Percentiles rank a stretch among this genome's conserved stretches.
phyloP scores from a whole-genome alignment of 2,113 vertebrate species.

The Cervus canadensis region DNA sequence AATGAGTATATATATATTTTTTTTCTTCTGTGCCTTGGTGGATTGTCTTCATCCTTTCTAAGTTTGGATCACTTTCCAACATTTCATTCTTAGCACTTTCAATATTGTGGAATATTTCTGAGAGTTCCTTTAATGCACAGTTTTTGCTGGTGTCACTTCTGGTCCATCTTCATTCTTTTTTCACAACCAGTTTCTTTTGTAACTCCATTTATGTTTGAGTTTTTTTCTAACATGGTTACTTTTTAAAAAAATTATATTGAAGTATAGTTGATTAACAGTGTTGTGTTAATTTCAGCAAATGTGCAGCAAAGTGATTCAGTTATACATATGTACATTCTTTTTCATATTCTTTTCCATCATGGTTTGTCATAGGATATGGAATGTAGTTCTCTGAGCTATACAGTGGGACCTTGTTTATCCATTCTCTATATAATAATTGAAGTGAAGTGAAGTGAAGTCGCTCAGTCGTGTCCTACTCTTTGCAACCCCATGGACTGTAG shows the following conservation, averaged over 20 bases:
- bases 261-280: neutral
- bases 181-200: neutral
- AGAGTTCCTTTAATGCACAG: neutral
- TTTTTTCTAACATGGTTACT: neutral
- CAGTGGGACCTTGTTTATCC: neutral
- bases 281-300: neutral
- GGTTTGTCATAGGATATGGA: neutral
- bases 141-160: neutral
- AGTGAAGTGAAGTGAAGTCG: too few relatives aligned
- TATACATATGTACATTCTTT: neutral
- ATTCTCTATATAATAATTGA: neutral
- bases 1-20: neutral
- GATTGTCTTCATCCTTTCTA: neutral
- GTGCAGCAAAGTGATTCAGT: neutral
- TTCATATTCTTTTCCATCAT: neutral
- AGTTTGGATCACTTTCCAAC: neutral
- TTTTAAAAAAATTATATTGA: neutral
- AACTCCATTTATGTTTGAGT: neutral
- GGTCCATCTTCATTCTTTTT: neutral
- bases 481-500: too few relatives aligned
- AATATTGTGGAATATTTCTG: constrained; percentile 24
- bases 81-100: constrained; percentile 33
- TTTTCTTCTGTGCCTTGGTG: neutral
- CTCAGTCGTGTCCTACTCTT: too few relatives aligned
- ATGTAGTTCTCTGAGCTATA: neutral